phyloP scores from a whole-genome alignment of 2,888 invertebrate genomes.

The Acleris sparsana region DNA sequence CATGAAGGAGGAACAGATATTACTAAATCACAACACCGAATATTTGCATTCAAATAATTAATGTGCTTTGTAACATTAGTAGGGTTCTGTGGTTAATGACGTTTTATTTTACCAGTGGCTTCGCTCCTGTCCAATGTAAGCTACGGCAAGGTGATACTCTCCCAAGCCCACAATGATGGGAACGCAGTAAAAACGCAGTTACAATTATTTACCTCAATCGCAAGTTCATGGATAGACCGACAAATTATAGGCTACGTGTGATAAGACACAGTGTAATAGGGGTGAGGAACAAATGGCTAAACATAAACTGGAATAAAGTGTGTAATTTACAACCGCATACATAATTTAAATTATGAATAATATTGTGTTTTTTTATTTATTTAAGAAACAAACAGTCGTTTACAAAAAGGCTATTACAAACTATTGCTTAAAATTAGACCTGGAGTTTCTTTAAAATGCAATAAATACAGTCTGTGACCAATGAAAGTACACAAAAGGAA shows the following conservation, averaged over 20 bases:
- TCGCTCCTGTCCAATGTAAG: neutral
- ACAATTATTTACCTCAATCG: constrained; percentile 62
- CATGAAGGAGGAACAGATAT: too few relatives aligned
- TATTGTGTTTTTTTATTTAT: too few relatives aligned
- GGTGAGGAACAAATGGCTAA: neutral
- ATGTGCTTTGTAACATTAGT: too few relatives aligned
- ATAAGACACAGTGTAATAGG: neutral
- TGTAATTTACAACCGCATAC: neutral
- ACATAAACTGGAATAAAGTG: neutral
- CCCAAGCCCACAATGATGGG: constrained; percentile 54
- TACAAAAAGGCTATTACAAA: too few relatives aligned
- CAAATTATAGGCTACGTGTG: constrained; percentile 35
- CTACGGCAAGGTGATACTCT: constrained; percentile 48
- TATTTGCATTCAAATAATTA: too few relatives aligned
- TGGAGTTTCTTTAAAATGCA: too few relatives aligned
- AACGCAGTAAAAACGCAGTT: constrained; percentile 43
- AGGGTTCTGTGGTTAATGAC: neutral
- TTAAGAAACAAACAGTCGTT: too few relatives aligned
- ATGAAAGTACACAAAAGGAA: too few relatives aligned
- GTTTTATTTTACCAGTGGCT: constrained; percentile 7
- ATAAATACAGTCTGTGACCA: too few relatives aligned
- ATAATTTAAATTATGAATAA: too few relatives aligned
- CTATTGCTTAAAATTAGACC: too few relatives aligned
- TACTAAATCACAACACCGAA: too few relatives aligned
- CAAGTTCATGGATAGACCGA: constrained; percentile 43